A percentile compares a stretch with the other conserved stretches of the same genome.
Conservation (phyloP, 1,140 invertebrate genomes). For the Aphelinus atriplicis region DNA sequence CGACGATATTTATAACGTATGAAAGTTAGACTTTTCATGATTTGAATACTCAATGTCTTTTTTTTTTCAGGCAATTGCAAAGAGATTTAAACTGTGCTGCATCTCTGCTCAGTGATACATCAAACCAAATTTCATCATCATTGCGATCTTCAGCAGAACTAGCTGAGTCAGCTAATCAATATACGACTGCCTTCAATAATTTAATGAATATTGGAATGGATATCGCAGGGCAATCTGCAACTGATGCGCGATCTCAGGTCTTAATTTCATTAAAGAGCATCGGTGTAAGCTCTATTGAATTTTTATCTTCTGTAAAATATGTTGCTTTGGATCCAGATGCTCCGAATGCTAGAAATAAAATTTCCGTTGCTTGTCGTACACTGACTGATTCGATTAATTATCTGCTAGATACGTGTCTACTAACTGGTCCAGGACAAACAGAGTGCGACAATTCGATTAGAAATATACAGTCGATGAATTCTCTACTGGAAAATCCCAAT, state of each 20-base stretch:
- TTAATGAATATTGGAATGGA: conserved; percentile 82
- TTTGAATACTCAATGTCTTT: background rate
- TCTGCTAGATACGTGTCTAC: conserved; percentile 80
- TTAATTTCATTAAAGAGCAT: conserved; percentile 88
- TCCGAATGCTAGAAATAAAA: conserved; percentile 89
- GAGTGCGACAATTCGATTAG: conserved; percentile 97
- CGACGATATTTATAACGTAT: too few relatives aligned
- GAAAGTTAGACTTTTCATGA: too few relatives aligned
- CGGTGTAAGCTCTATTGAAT: conserved; percentile 86
- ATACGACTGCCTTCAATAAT: conserved; percentile 82
- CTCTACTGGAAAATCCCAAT: conserved; percentile 84
- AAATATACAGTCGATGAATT: conserved; percentile 86
- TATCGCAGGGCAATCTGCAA: conserved; percentile 81
- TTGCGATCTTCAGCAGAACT: conserved; percentile 75
- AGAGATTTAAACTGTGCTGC: conserved; percentile 85
- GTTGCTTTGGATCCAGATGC: conserved; percentile 89
- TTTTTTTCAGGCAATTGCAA: conserved; percentile 77
- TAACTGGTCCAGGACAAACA: conserved; percentile 85
- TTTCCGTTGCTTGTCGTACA: conserved; percentile 84
- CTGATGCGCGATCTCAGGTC: conserved; percentile 79
- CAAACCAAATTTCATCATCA: conserved; percentile 80
- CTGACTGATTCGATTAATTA: conserved; percentile 95
- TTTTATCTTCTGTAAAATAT: conserved; percentile 87
- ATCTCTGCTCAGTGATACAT: conserved; percentile 82
- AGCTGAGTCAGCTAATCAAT: conserved; percentile 78